phyloP scores from a whole-genome alignment of 23 tunicate genomes.

The Oikopleura dioica region DNA sequence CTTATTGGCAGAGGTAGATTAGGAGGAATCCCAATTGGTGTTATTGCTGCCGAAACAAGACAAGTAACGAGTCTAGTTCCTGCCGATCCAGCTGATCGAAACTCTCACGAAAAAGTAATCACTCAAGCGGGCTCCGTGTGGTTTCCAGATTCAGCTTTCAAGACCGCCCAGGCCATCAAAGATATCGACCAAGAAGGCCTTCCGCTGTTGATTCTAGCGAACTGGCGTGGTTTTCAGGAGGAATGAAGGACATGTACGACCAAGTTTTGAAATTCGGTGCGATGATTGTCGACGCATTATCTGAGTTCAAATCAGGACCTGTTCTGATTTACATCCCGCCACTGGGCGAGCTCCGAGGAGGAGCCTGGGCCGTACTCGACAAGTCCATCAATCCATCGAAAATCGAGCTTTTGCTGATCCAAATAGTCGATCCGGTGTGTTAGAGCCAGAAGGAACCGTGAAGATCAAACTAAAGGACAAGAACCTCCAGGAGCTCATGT shows the following conservation, averaged over 20 bases:
- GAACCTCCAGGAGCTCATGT: background rate
- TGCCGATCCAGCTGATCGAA: constrained; percentile 93
- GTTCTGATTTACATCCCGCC: constrained; percentile 95
- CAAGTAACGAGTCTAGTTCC: constrained; percentile 68
- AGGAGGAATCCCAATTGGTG: constrained; percentile 91
- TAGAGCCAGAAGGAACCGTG: constrained; percentile 89
- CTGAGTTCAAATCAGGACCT: constrained; percentile 45
- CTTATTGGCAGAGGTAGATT: constrained; percentile 75
- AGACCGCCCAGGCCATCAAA: constrained; percentile 86
- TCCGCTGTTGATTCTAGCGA: constrained; percentile 94
- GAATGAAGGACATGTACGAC: constrained; percentile 64
- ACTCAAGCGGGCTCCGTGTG: constrained; percentile 97
- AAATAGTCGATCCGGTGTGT: constrained; percentile 69
- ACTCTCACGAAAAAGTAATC: constrained; percentile 53
- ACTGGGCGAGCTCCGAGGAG: constrained; percentile 75
- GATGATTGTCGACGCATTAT: constrained; percentile 76
- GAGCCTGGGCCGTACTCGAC: constrained; percentile 98
- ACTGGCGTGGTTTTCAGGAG: constrained; percentile 98
- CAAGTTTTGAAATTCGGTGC: constrained; percentile 53
- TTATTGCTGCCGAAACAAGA: constrained; percentile 88
- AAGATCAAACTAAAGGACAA: constrained; percentile 31
- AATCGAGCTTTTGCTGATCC: constrained; percentile 90
- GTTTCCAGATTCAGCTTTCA: constrained; percentile 98
- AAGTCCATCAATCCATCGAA: constrained; percentile 71
- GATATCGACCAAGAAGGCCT: constrained; percentile 86